Evolutionary conservation across 2,888 invertebrate genomes (phyloP).

Genomic region (Plutella xylostella): DNA sequence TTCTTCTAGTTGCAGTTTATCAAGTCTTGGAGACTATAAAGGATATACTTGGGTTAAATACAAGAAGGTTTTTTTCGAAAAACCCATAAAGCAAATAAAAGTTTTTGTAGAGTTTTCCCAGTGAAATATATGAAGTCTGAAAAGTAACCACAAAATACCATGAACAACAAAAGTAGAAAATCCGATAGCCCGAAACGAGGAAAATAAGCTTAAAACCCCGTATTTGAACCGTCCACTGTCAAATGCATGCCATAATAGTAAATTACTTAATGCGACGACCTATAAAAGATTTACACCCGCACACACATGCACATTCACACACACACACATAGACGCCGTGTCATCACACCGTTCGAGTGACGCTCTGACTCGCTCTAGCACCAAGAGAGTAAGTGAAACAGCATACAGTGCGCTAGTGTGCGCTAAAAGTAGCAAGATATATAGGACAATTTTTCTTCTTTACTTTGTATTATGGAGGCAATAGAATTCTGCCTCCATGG

Average conservation of each 20-base stretch:
- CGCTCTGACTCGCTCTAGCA: not conserved
- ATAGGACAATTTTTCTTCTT: slow-evolving; percentile 48
- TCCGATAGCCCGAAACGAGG: no score
- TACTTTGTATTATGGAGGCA: slow-evolving; percentile 40
- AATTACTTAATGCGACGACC: slow-evolving; percentile 68
- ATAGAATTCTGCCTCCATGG: slow-evolving; percentile 22
- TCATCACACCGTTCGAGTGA: slow-evolving; percentile 17
- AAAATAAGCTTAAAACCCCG: not conserved
- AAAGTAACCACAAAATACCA: no score
- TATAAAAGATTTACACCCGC: slow-evolving; percentile 60
- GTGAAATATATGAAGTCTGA: no score
- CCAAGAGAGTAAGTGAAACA: slow-evolving; percentile 1
- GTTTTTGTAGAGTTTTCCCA: no score
- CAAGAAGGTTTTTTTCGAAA: no score
- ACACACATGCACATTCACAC: slow-evolving; percentile 25
- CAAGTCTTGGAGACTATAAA: no score
- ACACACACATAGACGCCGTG: slow-evolving; percentile 24
- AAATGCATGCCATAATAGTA: slow-evolving; percentile 62
- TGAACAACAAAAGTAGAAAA: no score
- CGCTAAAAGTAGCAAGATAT: slow-evolving; percentile 36
- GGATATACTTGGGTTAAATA: no score
- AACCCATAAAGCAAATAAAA: no score
- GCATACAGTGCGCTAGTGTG: slow-evolving; percentile 23
- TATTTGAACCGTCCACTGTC: slow-evolving; percentile 28
- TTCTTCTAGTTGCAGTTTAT: no score